Conservation (phyloP, 2,888 invertebrate genomes). For the Tetanocera ferruginea region DNA sequence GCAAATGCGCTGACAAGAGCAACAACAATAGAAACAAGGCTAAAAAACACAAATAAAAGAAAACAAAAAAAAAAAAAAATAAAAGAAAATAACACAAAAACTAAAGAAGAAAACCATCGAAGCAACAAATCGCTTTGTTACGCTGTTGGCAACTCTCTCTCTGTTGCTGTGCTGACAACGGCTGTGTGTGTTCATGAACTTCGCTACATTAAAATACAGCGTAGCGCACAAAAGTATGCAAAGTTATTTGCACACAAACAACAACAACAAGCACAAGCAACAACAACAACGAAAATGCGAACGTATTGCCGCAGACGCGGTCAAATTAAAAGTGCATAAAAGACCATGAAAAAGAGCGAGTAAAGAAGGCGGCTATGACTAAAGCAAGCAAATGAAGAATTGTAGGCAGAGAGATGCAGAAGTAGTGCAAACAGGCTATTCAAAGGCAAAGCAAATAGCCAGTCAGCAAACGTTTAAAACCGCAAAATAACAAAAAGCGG, state of each 20-base stretch:
- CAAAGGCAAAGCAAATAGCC: neutral
- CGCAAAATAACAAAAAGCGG: neutral
- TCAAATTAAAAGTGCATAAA: slow-evolving; percentile 44
- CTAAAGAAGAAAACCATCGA: slow-evolving; percentile 32
- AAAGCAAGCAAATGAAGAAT: neutral
- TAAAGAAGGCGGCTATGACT: neutral
- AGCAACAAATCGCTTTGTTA: slow-evolving; percentile 39
- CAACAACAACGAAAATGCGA: slow-evolving; percentile 18
- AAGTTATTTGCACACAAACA: slow-evolving; percentile 17
- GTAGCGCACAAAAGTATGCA: slow-evolving; percentile 28
- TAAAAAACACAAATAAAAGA: neutral
- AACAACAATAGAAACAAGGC: slow-evolving; percentile 26
- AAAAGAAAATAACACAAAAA: neutral
- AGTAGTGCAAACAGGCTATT: neutral
- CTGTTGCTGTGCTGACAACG: neutral
- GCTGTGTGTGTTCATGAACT: slow-evolving; percentile 17
- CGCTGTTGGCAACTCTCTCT: slow-evolving; percentile 22
- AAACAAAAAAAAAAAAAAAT: slow-evolving; percentile 14
- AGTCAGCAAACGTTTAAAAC: neutral
- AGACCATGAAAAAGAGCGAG: slow-evolving; percentile 13
- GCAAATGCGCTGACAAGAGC: slow-evolving; percentile 49
- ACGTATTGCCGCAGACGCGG: slow-evolving; percentile 38
- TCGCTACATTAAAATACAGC: slow-evolving; percentile 13
- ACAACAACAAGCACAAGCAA: slow-evolving; percentile 3
- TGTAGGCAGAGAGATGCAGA: neutral